Evolutionary conservation across 2,113 vertebrate genomes (phyloP).

Genomic region (Hemiprocne comata): DNA sequence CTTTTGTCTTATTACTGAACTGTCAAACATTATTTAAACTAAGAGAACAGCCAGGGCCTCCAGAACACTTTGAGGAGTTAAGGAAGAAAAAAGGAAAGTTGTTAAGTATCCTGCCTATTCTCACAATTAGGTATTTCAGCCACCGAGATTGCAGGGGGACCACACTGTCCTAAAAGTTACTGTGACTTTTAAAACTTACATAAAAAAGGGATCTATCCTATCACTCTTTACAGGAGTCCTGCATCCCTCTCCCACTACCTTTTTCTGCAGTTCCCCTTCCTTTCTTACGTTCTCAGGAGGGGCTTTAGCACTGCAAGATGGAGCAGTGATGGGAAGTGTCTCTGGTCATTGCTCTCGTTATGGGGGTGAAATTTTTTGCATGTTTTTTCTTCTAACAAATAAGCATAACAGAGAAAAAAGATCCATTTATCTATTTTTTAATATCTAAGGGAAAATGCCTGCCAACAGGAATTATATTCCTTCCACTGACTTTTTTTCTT

Average conservation of each 20-base stretch:
- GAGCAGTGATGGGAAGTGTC: background rate
- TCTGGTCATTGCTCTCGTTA: background rate
- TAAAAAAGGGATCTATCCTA: background rate
- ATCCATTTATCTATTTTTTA: background rate
- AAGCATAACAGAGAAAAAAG: background rate
- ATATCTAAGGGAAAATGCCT: background rate
- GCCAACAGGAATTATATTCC: constrained; percentile 20
- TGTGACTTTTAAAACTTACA: background rate
- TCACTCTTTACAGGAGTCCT: background rate
- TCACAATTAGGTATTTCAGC: background rate
- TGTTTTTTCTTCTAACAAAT: background rate
- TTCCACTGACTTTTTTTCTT: background rate
- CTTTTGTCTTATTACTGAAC: constrained; percentile 70
- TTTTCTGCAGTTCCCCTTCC: background rate
- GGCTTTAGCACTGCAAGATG: background rate
- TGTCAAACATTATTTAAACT: constrained; percentile 79
- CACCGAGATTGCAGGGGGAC: background rate
- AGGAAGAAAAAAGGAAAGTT: background rate
- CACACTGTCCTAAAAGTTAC: background rate
- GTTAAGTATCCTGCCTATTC: background rate
- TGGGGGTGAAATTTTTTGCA: background rate
- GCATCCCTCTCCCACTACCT: background rate
- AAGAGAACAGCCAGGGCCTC: constrained; percentile 54
- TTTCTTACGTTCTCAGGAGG: background rate
- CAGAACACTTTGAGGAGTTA: background rate